Percentiles rank a stretch among this genome's conserved stretches.
phyloP scores from a whole-genome alignment of 1,140 invertebrate species.

The Drosophila nebulosa region DNA sequence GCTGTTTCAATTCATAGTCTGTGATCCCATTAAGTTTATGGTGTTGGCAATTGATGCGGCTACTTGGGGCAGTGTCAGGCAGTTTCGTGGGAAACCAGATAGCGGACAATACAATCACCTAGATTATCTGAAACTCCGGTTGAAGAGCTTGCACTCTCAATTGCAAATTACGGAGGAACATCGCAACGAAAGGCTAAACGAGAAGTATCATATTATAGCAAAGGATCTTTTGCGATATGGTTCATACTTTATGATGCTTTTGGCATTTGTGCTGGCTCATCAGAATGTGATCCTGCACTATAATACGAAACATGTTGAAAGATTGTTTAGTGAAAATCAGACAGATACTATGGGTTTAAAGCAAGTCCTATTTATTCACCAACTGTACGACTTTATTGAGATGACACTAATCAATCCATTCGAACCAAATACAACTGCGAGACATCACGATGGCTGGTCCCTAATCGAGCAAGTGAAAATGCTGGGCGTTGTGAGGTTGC shows the following conservation, averaged over 20 bases:
- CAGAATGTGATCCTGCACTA: slow-evolving; percentile 27
- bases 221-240: slow-evolving; percentile 48
- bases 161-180: slow-evolving; percentile 43
- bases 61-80: slow-evolving; percentile 8
- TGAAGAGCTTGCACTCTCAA: slow-evolving; percentile 34
- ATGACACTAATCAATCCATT: slow-evolving; percentile 32
- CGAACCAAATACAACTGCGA: neutral
- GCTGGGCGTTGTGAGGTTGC: slow-evolving; percentile 48
- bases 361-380: slow-evolving; percentile 7
- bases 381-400: slow-evolving; percentile 41
- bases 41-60: slow-evolving; percentile 38
- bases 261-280: slow-evolving; percentile 16
- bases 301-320: slow-evolving; percentile 21
- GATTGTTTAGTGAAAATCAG: slow-evolving; percentile 26
- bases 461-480: slow-evolving; percentile 33
- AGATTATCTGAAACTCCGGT: slow-evolving; percentile 31
- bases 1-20: slow-evolving; percentile 8
- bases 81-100: neutral
- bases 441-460: slow-evolving; percentile 31
- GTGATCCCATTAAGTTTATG: slow-evolving; percentile 27
- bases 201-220: slow-evolving; percentile 37
- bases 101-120: neutral
- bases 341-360: slow-evolving; percentile 22
- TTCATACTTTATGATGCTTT: slow-evolving; percentile 38
- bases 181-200: slow-evolving; percentile 45